A percentile compares a stretch with the other conserved stretches of the same genome.
Conservation (phyloP, 2,113 vertebrate species). For the Galeopterus variegatus region DNA sequence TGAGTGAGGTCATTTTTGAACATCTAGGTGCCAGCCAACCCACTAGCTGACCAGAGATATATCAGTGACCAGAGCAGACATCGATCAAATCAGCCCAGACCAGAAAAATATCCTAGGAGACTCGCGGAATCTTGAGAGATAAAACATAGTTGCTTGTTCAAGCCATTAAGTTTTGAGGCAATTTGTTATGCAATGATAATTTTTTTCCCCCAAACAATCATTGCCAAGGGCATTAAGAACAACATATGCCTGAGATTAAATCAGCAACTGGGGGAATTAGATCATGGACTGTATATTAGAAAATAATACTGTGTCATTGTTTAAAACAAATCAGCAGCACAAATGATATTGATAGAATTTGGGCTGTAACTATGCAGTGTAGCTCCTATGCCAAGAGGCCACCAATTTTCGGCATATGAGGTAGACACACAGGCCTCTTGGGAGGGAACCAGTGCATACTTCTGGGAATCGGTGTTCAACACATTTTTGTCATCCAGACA, state of each 20-base stretch:
- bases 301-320: too few species aligned
- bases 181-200: background rate
- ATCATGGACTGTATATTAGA: too few species aligned
- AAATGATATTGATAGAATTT: background rate
- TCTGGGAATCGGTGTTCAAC: conserved; percentile 15
- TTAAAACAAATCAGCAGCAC: background rate
- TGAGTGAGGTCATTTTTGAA: background rate
- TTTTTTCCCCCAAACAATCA: background rate
- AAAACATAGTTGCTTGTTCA: conserved; percentile 14
- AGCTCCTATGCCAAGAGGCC: background rate
- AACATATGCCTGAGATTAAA: background rate
- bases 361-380: background rate
- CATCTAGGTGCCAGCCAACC: background rate
- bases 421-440: background rate
- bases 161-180: conserved; percentile 3
- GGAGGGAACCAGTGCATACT: background rate
- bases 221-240: background rate
- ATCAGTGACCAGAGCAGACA: background rate
- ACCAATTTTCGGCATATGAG: background rate
- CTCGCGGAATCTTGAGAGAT: background rate
- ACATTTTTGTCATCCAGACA: conserved; percentile 10
- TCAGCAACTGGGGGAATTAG: background rate
- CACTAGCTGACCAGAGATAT: background rate
- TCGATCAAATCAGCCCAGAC: background rate
- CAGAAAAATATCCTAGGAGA: background rate